Conservation (phyloP, 2,797 vertebrate genomes). For the Pantherophis alleghaniensis region DNA sequence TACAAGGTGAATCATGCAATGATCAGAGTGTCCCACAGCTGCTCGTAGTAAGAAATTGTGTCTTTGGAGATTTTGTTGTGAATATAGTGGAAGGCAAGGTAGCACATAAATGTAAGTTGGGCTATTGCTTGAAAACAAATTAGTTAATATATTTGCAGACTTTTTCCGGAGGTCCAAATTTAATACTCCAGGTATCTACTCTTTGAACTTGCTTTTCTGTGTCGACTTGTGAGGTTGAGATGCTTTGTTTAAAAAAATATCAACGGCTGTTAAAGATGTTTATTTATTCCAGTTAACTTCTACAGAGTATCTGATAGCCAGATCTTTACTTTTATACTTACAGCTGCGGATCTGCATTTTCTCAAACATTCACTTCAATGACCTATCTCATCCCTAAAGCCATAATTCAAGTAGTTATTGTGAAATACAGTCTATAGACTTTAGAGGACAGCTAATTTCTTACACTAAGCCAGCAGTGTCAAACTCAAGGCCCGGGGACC, state of each 20-base stretch:
- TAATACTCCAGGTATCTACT: not conserved
- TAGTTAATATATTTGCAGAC: not conserved
- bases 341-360: not conserved
- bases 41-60: too few species aligned
- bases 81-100: not conserved
- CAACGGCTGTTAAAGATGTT: too few species aligned
- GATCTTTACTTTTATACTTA: not conserved
- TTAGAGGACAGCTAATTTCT: not conserved
- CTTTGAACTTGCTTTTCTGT: not conserved
- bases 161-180: not conserved
- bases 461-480: not conserved
- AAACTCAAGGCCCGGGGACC: too few species aligned
- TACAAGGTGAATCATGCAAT: too few species aligned
- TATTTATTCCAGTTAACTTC: not conserved
- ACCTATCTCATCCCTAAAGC: not conserved
- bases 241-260: not conserved
- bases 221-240: not conserved
- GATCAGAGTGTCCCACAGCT: too few species aligned
- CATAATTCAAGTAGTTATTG: not conserved
- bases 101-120: not conserved
- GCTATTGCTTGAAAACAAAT: not conserved
- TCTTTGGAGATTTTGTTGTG: not conserved
- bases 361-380: not conserved
- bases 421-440: not conserved
- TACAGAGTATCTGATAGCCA: not conserved